phyloP scores from a whole-genome alignment of 2,888 invertebrate genomes.

The Cephus runcator region DNA sequence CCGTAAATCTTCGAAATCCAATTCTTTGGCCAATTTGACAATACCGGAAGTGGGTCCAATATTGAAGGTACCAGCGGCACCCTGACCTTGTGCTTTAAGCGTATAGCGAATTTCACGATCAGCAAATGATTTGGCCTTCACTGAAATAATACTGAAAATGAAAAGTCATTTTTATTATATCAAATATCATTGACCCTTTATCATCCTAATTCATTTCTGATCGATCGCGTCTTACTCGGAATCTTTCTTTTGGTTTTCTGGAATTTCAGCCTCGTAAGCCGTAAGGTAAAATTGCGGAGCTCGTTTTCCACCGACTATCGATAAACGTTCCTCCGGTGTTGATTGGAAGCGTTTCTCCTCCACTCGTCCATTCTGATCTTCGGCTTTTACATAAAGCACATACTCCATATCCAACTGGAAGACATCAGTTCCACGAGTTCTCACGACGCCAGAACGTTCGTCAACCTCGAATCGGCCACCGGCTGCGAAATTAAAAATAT shows the following conservation, averaged over 20 bases:
- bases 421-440: constrained; percentile 90
- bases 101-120: constrained; percentile 97
- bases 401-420: constrained; percentile 97
- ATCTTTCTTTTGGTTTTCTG: constrained; percentile 96
- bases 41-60: constrained; percentile 95
- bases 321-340: constrained; percentile 89
- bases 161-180: constrained; percentile 6
- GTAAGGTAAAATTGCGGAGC: constrained; percentile 98
- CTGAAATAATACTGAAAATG: constrained; percentile 86
- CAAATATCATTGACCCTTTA: not conserved
- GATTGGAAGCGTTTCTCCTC: constrained; percentile 90
- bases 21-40: constrained; percentile 93
- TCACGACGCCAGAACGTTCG: constrained; percentile 90
- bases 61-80: constrained; percentile 91
- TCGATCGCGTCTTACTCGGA: constrained; percentile 78
- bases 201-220: not conserved
- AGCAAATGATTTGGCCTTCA: constrained; percentile 97
- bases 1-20: constrained; percentile 96
- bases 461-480: constrained; percentile 85
- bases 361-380: constrained; percentile 94
- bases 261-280: constrained; percentile 94
- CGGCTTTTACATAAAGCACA: constrained; percentile 94
- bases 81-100: constrained; percentile 92
- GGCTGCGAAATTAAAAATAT: constrained; percentile 58
- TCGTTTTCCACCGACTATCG: constrained; percentile 96